Conservation (phyloP, 2,113 vertebrate genomes). For the Pterocles orientalis region DNA sequence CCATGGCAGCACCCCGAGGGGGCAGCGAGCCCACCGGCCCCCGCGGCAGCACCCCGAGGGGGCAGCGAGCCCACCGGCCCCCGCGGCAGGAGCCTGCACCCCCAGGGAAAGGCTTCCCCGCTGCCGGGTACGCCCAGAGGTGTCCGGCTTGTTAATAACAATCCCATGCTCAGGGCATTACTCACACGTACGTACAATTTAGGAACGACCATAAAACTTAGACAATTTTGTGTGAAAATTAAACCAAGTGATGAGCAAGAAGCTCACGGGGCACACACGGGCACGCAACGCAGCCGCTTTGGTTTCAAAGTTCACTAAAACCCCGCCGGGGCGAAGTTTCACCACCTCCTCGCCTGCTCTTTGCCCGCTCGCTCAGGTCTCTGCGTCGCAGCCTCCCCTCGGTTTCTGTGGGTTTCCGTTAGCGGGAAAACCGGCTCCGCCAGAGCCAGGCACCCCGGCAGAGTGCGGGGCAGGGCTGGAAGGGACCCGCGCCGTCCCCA, state of each 20-base stretch:
- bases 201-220: background rate
- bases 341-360: background rate
- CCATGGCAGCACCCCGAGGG: too few species aligned
- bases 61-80: too few species aligned
- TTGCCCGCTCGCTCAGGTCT: background rate
- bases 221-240: background rate
- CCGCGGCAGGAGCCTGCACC: background rate
- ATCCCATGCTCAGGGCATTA: rapidly evolving
- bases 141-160: rapidly evolving
- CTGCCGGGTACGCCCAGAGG: rapidly evolving
- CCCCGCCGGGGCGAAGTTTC: background rate
- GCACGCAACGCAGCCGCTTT: rapidly evolving
- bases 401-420: background rate
- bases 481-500: background rate
- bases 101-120: rapidly evolving
- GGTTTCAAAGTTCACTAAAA: background rate
- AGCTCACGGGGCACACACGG: rapidly evolving
- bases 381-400: background rate
- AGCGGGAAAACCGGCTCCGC: background rate
- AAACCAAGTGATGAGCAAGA: rapidly evolving
- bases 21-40: too few species aligned
- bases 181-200: background rate
- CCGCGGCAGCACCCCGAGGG: too few species aligned
- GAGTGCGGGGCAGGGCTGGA: background rate
- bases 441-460: background rate